Evolutionary conservation across 2,113 vertebrate species (phyloP), one percentile per base, ranked within the genome.

Genomic region (Onychorhynchus coronatus): DNA sequence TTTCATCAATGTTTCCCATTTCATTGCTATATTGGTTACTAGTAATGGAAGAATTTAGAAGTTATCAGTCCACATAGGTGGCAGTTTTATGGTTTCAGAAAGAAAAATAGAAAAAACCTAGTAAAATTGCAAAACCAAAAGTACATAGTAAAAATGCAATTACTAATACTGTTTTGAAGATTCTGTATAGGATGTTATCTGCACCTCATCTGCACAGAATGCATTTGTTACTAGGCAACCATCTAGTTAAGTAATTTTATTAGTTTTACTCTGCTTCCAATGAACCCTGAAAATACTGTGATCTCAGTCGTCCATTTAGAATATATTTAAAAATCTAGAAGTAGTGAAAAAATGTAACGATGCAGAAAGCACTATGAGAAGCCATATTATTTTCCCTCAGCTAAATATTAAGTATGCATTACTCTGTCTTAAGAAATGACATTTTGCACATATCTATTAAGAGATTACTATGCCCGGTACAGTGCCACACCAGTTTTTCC

Each of bases 201-300:
- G 88, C 78, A 96, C 93, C 92, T 94, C 81, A 71, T 78, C 75
- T 65, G 72, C 81, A 94, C 44, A 82, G 92, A 93, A 97, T 94
- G 88, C 93, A 97, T 96, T 96, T 97, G 97, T 97, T 94, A 95
- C 97, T 91, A 97, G 79, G 97, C 97, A 97, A 97, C 97, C 94
- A 94, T 62, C 78, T 88, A 88, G 95, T 94, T 96, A 96, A 95
- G 94, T 96, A 97, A 96, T 94, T 95, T 85, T 94, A 97, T 96
- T 93, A 95, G 73, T 94, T 96, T 95, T 96, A 94, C 82, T 95
- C 74, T 83, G 94, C 73, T 92, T 95, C 93, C 88, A 91, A 82
- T 88, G 95, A 97, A 97, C 86, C 93, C 92, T 97, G 95, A 95
- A 97, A 97, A 96, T 86, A 97, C 71, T 89, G 63, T 91, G 90